A percentile compares a stretch with the other conserved stretches of the same genome.
Conservation (phyloP, 2,888 invertebrate genomes). For the Zelleria hepariella region DNA sequence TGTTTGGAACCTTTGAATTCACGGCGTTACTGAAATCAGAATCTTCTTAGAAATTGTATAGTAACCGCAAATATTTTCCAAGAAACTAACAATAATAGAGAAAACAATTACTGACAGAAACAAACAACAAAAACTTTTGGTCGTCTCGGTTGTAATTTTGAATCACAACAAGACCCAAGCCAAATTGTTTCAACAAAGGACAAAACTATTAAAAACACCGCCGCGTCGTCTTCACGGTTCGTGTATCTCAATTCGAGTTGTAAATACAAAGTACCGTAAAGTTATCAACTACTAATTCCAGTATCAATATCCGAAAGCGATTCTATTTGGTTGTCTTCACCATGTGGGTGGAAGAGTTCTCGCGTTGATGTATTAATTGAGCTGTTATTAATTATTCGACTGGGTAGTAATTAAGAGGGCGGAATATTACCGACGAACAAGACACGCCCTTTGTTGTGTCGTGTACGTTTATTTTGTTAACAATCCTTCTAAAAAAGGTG, state of each 20-base stretch:
- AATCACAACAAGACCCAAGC: neutral
- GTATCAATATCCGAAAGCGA: neutral
- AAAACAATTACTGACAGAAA: neutral
- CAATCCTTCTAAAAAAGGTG: neutral
- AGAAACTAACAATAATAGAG: neutral
- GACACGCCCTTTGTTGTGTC: conserved; percentile 46
- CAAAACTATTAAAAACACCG: neutral
- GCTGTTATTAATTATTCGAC: conserved; percentile 62
- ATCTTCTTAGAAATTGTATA: too few species aligned
- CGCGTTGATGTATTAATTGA: conserved; percentile 63
- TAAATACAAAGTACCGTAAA: neutral
- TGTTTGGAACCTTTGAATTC: too few species aligned
- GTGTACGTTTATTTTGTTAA: conserved; percentile 6
- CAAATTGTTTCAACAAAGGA: neutral
- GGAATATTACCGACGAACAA: conserved; percentile 40
- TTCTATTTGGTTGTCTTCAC: conserved; percentile 25
- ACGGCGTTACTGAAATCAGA: too few species aligned
- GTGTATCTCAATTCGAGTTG: neutral
- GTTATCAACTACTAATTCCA: neutral
- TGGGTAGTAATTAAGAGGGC: conserved; percentile 60
- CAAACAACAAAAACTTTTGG: neutral
- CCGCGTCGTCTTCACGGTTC: neutral
- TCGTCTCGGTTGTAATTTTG: neutral
- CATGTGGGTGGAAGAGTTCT: conserved; percentile 39
- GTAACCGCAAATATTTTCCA: neutral